Percentiles rank a stretch among this genome's conserved stretches.
phyloP scores from a whole-genome alignment of 2,797 vertebrate genomes.

The Odontamblyopus rebecca region DNA sequence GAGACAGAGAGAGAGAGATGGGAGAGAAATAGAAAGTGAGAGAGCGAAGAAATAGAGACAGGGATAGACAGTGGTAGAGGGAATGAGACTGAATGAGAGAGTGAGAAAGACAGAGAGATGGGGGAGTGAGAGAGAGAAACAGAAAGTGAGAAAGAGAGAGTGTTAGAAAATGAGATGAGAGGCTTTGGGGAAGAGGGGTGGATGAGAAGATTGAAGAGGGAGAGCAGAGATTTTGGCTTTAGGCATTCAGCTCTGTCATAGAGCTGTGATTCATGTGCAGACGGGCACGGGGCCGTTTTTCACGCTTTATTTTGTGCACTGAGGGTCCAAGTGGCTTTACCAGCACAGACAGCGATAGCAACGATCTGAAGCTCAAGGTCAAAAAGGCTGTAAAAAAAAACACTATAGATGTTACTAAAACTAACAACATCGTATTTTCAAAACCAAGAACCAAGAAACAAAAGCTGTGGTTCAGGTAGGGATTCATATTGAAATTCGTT shows the following conservation, averaged over 20 bases:
- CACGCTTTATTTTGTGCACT: constrained; percentile 44
- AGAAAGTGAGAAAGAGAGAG: too few species aligned
- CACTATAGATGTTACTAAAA: neutral
- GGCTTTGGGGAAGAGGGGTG: constrained; percentile 15
- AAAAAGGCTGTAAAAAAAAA: constrained; percentile 16
- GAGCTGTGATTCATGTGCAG: constrained; percentile 57
- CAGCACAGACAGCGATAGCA: constrained; percentile 21
- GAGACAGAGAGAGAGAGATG: too few species aligned
- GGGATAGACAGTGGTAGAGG: too few species aligned
- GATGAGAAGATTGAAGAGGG: constrained; percentile 54
- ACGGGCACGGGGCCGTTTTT: constrained; percentile 46
- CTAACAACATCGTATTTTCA: neutral
- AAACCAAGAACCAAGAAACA: too few species aligned
- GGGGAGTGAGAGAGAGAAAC: too few species aligned
- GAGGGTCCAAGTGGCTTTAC: constrained; percentile 20
- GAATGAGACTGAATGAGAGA: too few species aligned
- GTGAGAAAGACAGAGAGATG: too few species aligned
- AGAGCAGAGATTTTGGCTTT: constrained; percentile 45
- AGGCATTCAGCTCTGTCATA: constrained; percentile 45
- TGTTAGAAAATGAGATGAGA: too few species aligned
- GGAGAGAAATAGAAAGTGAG: too few species aligned
- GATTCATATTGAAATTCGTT: too few species aligned
- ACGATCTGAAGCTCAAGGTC: constrained; percentile 18
- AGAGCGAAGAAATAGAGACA: too few species aligned
- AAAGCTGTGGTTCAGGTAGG: too few species aligned